Percentiles rank a stretch among this genome's conserved stretches.
phyloP scores from a whole-genome alignment of 2,888 invertebrate species.

The Pammene fasciana region DNA sequence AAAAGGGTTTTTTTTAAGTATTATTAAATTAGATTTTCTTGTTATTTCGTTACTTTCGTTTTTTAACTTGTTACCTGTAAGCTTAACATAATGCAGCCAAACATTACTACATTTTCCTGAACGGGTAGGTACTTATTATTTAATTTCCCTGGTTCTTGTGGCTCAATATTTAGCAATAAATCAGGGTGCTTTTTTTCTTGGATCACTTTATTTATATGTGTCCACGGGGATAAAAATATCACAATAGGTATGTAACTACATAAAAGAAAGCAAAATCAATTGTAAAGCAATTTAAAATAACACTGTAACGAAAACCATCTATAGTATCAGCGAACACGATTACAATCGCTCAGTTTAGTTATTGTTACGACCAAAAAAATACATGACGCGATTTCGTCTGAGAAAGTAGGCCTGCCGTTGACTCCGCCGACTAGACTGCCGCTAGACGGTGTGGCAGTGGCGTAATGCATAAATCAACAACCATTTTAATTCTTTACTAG shows the following conservation, averaged over 20 bases:
- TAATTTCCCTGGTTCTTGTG: too few relatives aligned
- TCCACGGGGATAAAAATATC: neutral
- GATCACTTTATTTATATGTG: too few relatives aligned
- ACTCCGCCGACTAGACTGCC: slow-evolving; percentile 73
- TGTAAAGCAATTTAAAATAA: slow-evolving; percentile 19
- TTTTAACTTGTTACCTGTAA: too few relatives aligned
- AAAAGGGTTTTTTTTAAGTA: too few relatives aligned
- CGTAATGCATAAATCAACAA: slow-evolving; percentile 43
- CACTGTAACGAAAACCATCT: slow-evolving; percentile 26
- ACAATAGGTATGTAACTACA: neutral
- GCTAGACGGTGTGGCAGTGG: slow-evolving; percentile 60
- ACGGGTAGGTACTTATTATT: too few relatives aligned
- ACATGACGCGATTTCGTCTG: slow-evolving; percentile 62
- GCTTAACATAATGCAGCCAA: too few relatives aligned
- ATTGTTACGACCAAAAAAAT: slow-evolving; percentile 69
- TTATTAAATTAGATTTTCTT: too few relatives aligned
- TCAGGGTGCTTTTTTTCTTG: too few relatives aligned
- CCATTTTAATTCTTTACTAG: slow-evolving; percentile 23
- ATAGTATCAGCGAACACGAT: slow-evolving; percentile 60
- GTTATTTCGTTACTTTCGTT: too few relatives aligned
- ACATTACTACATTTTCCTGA: too few relatives aligned
- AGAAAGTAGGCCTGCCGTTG: slow-evolving; percentile 77
- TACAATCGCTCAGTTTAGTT: slow-evolving; percentile 69
- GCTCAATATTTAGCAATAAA: too few relatives aligned
- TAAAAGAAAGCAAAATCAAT: slow-evolving; percentile 1